Conservation (phyloP, 2,888 invertebrate species). For the Salticus scenicus region DNA sequence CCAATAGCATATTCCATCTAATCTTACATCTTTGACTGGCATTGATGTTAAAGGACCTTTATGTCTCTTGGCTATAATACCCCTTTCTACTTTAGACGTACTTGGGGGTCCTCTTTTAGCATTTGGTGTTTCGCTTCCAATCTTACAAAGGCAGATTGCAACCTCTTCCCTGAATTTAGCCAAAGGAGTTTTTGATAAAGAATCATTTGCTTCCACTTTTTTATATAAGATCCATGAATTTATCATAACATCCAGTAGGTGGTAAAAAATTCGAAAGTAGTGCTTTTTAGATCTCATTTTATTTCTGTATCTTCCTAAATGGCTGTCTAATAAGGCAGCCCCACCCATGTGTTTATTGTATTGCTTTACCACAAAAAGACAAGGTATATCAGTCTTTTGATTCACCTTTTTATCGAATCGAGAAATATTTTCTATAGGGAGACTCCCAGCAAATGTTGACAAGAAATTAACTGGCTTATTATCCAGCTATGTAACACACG, state of each 20-base stretch:
- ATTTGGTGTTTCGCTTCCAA: background rate
- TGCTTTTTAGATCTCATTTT: background rate
- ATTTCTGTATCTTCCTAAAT: background rate
- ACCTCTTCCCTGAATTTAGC: conserved; percentile 3
- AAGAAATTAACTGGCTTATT: too few species aligned
- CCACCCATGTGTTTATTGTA: conserved; percentile 5
- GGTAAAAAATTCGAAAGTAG: background rate
- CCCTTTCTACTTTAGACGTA: background rate
- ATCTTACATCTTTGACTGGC: conserved; percentile 17
- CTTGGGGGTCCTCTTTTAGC: conserved; percentile 10
- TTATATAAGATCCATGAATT: too few species aligned
- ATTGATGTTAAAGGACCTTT: conserved; percentile 2
- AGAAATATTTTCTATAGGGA: too few species aligned
- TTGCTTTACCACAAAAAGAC: background rate
- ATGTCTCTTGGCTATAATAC: background rate
- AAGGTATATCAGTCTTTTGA: too few species aligned
- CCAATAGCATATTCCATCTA: conserved; percentile 22
- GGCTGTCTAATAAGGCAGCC: background rate
- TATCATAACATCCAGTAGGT: background rate
- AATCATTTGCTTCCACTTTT: background rate
- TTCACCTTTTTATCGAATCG: too few species aligned
- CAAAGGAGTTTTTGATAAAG: conserved; percentile 3
- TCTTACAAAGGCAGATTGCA: background rate
- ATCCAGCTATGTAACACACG: too few species aligned
- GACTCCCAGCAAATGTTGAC: too few species aligned